A percentile compares a stretch with the other conserved stretches of the same genome.
phyloP scores from a whole-genome alignment of 2,888 invertebrate species.

The Sabatieria punctata region DNA sequence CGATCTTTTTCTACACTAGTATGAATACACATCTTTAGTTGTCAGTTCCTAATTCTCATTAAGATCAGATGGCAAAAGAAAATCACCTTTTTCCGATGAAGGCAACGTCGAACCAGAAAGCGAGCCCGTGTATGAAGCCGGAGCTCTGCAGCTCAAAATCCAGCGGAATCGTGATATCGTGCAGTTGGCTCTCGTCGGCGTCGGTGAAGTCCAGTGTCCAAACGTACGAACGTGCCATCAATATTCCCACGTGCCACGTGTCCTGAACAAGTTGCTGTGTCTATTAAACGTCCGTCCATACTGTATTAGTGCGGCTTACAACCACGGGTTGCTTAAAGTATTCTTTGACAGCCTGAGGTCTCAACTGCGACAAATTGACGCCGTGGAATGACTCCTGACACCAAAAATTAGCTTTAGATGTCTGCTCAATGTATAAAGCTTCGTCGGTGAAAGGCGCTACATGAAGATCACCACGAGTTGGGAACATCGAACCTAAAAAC shows the following conservation, averaged over 20 bases:
- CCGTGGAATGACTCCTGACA: slow-evolving; percentile 95
- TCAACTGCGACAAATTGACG: slow-evolving; percentile 75
- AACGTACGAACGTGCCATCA: slow-evolving; percentile 78
- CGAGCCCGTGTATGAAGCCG: slow-evolving; percentile 85
- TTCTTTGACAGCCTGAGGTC: slow-evolving; percentile 82
- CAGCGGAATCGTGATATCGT: slow-evolving; percentile 83
- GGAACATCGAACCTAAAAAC: slow-evolving; percentile 82
- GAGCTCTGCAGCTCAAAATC: slow-evolving; percentile 78
- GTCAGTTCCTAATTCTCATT: too few species aligned
- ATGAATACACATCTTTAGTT: too few species aligned
- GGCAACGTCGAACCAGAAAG: slow-evolving; percentile 98
- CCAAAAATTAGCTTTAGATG: slow-evolving; percentile 97
- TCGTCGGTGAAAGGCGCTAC: slow-evolving; percentile 96
- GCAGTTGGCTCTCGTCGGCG: slow-evolving; percentile 79
- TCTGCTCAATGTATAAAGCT: slow-evolving; percentile 89
- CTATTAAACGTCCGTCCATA: too few species aligned
- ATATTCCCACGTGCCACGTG: slow-evolving; percentile 91
- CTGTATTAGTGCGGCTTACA: slow-evolving; percentile 31
- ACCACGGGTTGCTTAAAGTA: slow-evolving; percentile 96
- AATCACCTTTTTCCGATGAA: slow-evolving; percentile 54
- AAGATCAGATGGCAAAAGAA: too few species aligned
- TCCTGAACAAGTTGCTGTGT: slow-evolving; percentile 40
- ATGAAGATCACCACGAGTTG: slow-evolving; percentile 84
- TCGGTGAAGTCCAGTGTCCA: slow-evolving; percentile 83
- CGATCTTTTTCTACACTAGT: too few species aligned